These are phyloP conservation scores for Chrysolina americana DNA, from an alignment of 2,888 invertebrate genomes.

Conservation along the genomic window DNA sequence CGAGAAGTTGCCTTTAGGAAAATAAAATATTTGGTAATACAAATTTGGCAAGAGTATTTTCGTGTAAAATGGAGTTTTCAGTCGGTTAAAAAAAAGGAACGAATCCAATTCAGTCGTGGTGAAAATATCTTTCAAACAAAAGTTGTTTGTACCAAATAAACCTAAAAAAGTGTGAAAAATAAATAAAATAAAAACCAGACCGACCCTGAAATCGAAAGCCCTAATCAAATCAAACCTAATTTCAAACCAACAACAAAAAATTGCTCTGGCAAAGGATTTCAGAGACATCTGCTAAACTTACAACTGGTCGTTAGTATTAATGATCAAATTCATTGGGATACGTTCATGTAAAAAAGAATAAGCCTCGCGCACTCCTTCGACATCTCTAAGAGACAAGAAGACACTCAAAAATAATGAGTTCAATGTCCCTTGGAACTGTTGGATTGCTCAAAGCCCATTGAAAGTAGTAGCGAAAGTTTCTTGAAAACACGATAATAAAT, in stretches of 20 bases:
- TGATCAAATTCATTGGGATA: neutral
- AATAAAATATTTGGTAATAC: constrained; percentile 17
- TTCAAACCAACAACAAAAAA: no score
- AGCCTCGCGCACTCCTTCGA: neutral
- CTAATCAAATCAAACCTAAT: no score
- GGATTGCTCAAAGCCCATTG: neutral
- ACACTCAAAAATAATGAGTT: neutral
- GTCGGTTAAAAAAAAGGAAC: neutral
- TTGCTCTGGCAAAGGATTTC: neutral
- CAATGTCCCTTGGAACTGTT: neutral
- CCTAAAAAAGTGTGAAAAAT: neutral
- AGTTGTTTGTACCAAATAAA: neutral
- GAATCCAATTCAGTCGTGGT: neutral
- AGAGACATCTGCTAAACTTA: neutral
- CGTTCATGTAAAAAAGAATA: neutral
- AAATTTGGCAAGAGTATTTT: constrained; percentile 18
- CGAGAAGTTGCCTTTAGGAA: constrained; percentile 7
- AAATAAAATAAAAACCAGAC: neutral
- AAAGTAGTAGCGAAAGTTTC: neutral
- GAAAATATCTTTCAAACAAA: neutral
- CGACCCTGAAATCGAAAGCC: no score
- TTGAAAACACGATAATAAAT: neutral
- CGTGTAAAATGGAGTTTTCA: neutral
- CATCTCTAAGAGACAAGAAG: neutral
- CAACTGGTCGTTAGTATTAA: neutral